A percentile compares a stretch with the other conserved stretches of the same genome.
Evolutionary conservation across 1,140 invertebrate genomes (phyloP).

Genomic region (Cecropterus lyciades): DNA sequence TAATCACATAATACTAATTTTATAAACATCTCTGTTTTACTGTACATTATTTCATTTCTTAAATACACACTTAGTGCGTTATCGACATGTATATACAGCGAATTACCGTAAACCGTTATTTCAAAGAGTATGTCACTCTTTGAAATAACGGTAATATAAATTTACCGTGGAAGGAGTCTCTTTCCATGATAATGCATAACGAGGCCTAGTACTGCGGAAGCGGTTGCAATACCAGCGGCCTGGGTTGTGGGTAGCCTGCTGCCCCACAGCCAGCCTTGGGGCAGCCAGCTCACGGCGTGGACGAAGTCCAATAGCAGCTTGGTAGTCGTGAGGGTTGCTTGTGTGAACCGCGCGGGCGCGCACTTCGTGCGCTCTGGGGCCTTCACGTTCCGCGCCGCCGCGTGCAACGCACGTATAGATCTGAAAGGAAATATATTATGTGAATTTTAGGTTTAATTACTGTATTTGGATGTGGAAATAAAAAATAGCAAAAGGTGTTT

Average conservation of each 20-base stretch:
- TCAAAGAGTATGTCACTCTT: not conserved
- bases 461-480: too few relatives aligned
- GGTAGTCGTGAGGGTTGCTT: conserved; percentile 57
- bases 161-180: conserved; percentile 47
- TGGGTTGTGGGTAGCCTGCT: conserved; percentile 44
- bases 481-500: too few relatives aligned
- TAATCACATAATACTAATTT: too few relatives aligned
- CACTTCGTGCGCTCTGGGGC: conserved; percentile 54
- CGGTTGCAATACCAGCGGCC: conserved; percentile 53
- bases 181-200: conserved; percentile 66
- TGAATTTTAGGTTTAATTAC: too few relatives aligned
- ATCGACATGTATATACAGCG: not conserved
- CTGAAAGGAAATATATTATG: conserved; percentile 39
- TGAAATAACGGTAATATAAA: too few relatives aligned
- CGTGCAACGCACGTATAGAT: conserved; percentile 61
- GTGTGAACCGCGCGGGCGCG: conserved; percentile 57
- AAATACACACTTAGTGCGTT: too few relatives aligned
- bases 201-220: conserved; percentile 56
- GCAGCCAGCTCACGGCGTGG: conserved; percentile 70
- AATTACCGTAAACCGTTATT: not conserved
- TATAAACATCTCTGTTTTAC: too few relatives aligned
- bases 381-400: conserved; percentile 48
- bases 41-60: too few relatives aligned
- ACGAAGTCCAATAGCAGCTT: conserved; percentile 64
- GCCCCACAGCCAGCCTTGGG: conserved; percentile 71